Percentiles rank a stretch among this genome's conserved stretches.
Conservation (phyloP, 2,113 vertebrate genomes). For the Oreochromis aureus region DNA sequence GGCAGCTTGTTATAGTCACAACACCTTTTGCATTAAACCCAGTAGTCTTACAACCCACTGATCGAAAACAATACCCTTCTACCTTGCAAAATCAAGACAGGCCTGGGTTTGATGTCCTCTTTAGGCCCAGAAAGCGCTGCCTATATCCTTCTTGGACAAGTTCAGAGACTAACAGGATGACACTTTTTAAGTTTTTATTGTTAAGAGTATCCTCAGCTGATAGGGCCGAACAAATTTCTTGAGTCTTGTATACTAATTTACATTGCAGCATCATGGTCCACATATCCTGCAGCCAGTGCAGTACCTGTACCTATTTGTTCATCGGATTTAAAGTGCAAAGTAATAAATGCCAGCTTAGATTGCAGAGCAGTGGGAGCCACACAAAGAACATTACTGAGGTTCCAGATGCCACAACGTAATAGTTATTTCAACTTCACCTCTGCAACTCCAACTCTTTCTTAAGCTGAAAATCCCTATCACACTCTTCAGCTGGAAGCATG, state of each 20-base stretch:
- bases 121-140: rapidly evolving
- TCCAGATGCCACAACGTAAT: background rate
- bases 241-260: background rate
- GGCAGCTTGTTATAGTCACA: background rate
- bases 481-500: background rate
- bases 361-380: rapidly evolving
- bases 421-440: background rate
- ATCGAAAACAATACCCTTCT: rapidly evolving
- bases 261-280: background rate
- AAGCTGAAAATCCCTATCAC: background rate
- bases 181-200: background rate
- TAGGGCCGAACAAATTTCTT: rapidly evolving
- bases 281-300: background rate
- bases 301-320: background rate
- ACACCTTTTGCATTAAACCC: background rate
- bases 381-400: rapidly evolving
- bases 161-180: background rate
- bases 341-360: background rate
- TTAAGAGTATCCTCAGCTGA: background rate
- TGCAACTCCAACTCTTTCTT: background rate
- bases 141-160: background rate
- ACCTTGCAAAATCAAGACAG: background rate
- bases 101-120: background rate
- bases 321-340: rapidly evolving
- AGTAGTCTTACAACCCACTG: background rate